Evolutionary conservation across 2,888 invertebrate genomes (phyloP).

Genomic region (Isoperla grammatica): DNA sequence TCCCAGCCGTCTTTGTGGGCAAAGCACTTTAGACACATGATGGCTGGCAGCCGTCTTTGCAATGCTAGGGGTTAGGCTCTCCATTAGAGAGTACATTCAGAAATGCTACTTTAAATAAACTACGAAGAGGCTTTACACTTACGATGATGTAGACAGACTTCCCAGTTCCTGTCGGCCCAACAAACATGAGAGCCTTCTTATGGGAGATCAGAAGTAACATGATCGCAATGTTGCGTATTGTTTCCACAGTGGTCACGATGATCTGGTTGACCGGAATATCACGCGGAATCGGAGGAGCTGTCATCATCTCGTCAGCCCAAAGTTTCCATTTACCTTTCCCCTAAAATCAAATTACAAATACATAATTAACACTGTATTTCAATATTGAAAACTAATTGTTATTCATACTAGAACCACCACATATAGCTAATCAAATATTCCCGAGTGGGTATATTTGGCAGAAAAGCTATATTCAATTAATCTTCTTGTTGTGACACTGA

Average conservation of each 20-base stretch:
- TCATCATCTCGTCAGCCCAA: constrained; percentile 79
- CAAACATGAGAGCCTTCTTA: constrained; percentile 76
- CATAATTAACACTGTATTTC: neutral
- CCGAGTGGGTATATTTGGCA: neutral
- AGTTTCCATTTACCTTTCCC: constrained; percentile 90
- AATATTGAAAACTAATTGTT: neutral
- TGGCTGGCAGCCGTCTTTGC: too few species aligned
- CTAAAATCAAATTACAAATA: constrained; percentile 44
- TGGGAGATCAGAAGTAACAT: constrained; percentile 75
- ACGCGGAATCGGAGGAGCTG: constrained; percentile 71
- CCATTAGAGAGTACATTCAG: too few species aligned
- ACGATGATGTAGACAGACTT: constrained; percentile 85
- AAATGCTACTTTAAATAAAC: too few species aligned
- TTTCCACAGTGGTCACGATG: constrained; percentile 88
- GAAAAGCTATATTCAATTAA: too few species aligned
- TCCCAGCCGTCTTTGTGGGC: too few species aligned
- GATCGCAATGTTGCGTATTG: constrained; percentile 74
- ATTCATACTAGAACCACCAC: neutral
- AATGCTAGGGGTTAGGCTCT: too few species aligned
- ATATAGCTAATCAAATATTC: neutral
- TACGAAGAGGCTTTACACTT: too few species aligned
- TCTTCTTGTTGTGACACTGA: too few species aligned
- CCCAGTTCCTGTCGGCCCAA: constrained; percentile 93
- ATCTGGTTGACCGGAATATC: constrained; percentile 94
- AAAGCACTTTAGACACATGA: neutral